Evolutionary conservation across 1,140 invertebrate genomes (phyloP).

Genomic region (Cyclargus thomasi): DNA sequence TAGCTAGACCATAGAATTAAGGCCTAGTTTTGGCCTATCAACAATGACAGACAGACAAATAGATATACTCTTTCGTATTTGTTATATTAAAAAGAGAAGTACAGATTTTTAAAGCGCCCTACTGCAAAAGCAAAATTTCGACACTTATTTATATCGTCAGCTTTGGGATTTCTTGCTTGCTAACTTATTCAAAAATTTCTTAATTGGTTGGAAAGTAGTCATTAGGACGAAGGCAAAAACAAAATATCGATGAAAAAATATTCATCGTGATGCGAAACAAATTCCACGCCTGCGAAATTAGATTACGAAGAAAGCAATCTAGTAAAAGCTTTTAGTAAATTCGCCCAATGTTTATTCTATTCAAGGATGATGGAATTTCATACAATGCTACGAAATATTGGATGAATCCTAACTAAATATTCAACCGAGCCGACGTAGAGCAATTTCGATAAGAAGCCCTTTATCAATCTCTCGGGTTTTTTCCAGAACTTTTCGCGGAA

Average conservation of each 20-base stretch:
- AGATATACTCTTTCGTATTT: too few relatives aligned
- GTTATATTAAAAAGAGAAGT: too few relatives aligned
- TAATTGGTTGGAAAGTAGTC: too few relatives aligned
- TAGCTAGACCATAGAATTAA: too few relatives aligned
- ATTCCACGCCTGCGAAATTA: not conserved
- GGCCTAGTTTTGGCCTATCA: too few relatives aligned
- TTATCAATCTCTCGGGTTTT: not conserved
- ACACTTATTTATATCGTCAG: too few relatives aligned
- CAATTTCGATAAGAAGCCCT: not conserved
- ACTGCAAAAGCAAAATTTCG: too few relatives aligned
- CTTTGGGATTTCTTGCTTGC: too few relatives aligned
- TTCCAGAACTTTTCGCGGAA: not conserved
- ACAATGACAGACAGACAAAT: too few relatives aligned
- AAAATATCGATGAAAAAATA: not conserved
- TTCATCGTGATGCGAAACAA: not conserved
- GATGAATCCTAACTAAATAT: slow-evolving; percentile 3
- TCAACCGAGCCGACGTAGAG: not conserved
- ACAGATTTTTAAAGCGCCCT: too few relatives aligned
- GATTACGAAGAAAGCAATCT: not conserved
- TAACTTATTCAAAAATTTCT: too few relatives aligned
- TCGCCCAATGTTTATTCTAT: not conserved
- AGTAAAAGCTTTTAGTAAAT: slow-evolving; percentile 1
- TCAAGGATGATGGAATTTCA: not conserved
- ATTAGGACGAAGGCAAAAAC: not conserved
- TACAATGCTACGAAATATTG: not conserved